Evolutionary conservation across 1,140 invertebrate species (phyloP).

Genomic region (Megalonaias nervosa): DNA sequence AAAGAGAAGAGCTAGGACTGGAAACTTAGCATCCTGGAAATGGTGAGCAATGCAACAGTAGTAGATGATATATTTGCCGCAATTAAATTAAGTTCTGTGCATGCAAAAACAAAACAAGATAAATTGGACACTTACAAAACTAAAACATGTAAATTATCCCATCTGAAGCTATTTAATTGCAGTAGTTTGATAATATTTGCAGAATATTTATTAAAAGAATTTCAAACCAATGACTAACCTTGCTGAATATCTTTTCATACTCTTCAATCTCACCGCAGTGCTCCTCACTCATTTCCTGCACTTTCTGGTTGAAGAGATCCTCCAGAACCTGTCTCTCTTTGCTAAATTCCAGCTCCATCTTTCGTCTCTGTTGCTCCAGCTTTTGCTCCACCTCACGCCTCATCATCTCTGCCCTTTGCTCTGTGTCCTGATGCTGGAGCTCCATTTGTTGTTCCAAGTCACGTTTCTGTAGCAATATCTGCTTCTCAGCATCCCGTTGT

Average conservation of each 20-base stretch:
- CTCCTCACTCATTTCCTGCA: conserved; percentile 24
- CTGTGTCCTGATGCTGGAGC: neutral
- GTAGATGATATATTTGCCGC: too few species aligned
- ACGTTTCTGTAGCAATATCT: conserved; percentile 9
- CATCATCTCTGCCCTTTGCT: conserved; percentile 15
- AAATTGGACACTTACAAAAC: too few species aligned
- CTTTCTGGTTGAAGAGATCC: conserved; percentile 27
- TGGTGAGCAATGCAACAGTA: too few species aligned
- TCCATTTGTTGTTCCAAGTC: neutral
- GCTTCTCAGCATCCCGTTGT: conserved; percentile 1
- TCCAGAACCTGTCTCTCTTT: conserved; percentile 33
- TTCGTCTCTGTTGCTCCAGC: conserved; percentile 37
- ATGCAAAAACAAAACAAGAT: too few species aligned
- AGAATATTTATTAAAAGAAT: neutral
- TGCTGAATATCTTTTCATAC: conserved; percentile 29
- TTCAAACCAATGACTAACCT: conserved; percentile 18
- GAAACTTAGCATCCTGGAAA: too few species aligned
- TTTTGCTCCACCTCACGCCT: conserved; percentile 26
- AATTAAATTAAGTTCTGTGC: too few species aligned
- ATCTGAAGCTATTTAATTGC: too few species aligned
- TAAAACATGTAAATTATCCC: too few species aligned
- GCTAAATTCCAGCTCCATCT: conserved; percentile 33
- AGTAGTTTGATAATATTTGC: too few species aligned
- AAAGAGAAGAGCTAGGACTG: too few species aligned
- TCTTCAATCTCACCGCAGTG: conserved; percentile 15